phyloP scores from a whole-genome alignment of 2,113 vertebrate genomes.

The Siniperca knerii region DNA sequence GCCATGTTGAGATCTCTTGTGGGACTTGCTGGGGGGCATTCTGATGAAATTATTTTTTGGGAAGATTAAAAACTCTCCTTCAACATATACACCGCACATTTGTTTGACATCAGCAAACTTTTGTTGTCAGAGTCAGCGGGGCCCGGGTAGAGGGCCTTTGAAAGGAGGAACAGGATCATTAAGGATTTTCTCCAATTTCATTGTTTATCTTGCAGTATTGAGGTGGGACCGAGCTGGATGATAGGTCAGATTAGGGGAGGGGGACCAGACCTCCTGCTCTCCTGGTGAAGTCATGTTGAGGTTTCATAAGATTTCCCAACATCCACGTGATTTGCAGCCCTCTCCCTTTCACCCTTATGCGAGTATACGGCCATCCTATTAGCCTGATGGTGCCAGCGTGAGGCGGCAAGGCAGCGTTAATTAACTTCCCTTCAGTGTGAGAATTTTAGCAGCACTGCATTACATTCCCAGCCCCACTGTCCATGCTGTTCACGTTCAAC shows the following conservation, averaged over 20 bases:
- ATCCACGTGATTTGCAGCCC: conserved; percentile 39
- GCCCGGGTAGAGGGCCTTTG: conserved; percentile 42
- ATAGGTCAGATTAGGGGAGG: conserved; percentile 64
- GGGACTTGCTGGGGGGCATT: conserved; percentile 18
- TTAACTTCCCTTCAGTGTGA: conserved; percentile 74
- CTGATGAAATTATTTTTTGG: conserved; percentile 19
- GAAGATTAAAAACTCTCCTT: conserved; percentile 28
- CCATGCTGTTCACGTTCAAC: conserved; percentile 32
- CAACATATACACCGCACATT: conserved; percentile 24
- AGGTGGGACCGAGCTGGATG: conserved; percentile 56
- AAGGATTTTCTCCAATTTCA: conserved; percentile 72
- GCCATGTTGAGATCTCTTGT: conserved; percentile 13
- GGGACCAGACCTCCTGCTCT: conserved; percentile 52
- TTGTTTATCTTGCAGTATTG: conserved; percentile 70
- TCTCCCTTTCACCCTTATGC: conserved; percentile 71
- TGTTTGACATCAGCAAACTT: conserved; percentile 53
- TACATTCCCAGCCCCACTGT: conserved; percentile 70
- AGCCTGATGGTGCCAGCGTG: conserved; percentile 66
- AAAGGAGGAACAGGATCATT: conserved; percentile 64
- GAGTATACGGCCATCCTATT: conserved; percentile 66
- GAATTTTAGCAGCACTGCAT: conserved; percentile 67
- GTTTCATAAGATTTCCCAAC: conserved; percentile 71
- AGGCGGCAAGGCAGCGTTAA: conserved; percentile 74
- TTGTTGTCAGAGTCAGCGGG: conserved; percentile 53
- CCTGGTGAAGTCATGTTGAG: conserved; percentile 61